Conservation (phyloP, 2,113 vertebrate genomes). For the Rhombomys opimus region DNA sequence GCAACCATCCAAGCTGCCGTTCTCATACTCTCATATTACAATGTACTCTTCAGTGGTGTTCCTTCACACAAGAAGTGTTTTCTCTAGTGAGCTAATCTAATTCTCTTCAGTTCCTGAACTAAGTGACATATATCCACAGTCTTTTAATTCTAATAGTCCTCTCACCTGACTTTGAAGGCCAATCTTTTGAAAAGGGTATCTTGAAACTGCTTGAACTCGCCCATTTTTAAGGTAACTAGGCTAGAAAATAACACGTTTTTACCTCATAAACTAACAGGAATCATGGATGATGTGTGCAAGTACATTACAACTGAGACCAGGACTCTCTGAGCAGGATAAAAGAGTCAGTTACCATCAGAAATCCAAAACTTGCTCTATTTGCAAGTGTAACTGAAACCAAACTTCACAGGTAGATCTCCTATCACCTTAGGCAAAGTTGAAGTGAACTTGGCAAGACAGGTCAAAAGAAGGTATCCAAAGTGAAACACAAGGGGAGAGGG, state of each 20-base stretch:
- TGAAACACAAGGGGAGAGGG: not conserved
- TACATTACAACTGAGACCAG: not conserved
- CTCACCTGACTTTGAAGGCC: not conserved
- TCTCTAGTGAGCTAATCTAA: slow-evolving; percentile 12
- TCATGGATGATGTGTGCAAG: not conserved
- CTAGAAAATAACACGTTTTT: slow-evolving; percentile 12
- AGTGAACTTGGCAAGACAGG: slow-evolving; percentile 4
- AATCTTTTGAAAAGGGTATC: not conserved
- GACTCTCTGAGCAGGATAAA: not conserved
- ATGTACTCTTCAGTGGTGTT: not conserved
- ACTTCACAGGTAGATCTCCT: not conserved
- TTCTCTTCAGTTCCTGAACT: not conserved
- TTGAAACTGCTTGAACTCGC: not conserved
- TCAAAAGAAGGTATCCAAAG: slow-evolving; percentile 19
- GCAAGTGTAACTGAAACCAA: not conserved
- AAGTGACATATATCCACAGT: not conserved
- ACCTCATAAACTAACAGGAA: not conserved
- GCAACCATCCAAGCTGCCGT: not conserved
- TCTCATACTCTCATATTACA: not conserved
- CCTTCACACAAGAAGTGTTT: not conserved
- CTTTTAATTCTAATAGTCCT: not conserved
- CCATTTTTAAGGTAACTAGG: not conserved
- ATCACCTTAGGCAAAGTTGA: not conserved
- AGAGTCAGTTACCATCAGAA: not conserved
- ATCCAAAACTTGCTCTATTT: not conserved